Evolutionary conservation across 64 coral and sea anemone species (phyloP).

Genomic region (Anthopleura sola): DNA sequence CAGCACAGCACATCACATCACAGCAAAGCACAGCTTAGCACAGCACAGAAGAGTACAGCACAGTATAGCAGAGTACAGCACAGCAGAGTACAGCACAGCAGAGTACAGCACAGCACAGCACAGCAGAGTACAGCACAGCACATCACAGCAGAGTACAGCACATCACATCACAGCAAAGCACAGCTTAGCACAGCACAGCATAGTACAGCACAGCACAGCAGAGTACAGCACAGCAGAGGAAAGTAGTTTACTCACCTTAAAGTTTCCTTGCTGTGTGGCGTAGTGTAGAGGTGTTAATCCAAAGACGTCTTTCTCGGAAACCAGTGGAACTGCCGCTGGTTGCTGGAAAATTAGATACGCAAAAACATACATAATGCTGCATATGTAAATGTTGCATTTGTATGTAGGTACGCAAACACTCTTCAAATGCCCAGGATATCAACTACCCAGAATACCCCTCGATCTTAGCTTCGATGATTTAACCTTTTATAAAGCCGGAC

Average conservation of each 20-base stretch:
- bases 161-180: conserved; percentile 6
- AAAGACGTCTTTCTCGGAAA: conserved; percentile 48
- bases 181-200: not conserved
- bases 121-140: not conserved
- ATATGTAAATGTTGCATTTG: no score
- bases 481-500: no score
- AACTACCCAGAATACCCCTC: no score
- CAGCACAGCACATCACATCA: conserved; percentile 10
- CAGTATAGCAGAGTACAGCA: no score
- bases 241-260: not conserved
- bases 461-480: no score
- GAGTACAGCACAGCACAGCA: no score
- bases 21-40: not conserved
- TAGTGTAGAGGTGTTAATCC: conserved; percentile 53
- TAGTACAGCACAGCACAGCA: conserved; percentile 30
- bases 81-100: no score
- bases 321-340: conserved; percentile 1
- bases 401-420: no score
- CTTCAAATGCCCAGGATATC: no score
- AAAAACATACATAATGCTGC: no score
- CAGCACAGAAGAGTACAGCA: conserved; percentile 27
- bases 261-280: conserved; percentile 26
- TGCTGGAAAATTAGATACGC: not conserved
- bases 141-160: conserved; percentile 6
- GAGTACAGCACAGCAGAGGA: not conserved